These are phyloP conservation scores for Cyprinella venusta DNA, from an alignment of 2,797 vertebrate species.

Conservation along the genomic window DNA sequence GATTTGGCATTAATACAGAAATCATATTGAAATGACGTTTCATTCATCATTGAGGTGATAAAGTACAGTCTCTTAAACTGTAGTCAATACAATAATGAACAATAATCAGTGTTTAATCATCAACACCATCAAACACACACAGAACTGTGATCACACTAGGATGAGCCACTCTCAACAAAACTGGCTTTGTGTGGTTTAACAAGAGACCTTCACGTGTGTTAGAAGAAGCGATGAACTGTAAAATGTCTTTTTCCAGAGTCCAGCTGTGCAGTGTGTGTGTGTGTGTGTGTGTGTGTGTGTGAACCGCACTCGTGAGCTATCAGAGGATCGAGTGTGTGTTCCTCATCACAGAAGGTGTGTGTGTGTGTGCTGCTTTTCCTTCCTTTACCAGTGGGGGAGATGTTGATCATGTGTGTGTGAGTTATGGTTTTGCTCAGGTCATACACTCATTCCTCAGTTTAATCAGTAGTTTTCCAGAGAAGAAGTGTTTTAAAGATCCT, in stretches of 20 bases:
- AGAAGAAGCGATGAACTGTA: conserved; percentile 81
- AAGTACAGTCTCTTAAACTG: too few relatives aligned
- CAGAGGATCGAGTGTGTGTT: conserved; percentile 72
- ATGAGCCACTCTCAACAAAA: conserved; percentile 67
- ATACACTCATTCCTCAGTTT: background rate
- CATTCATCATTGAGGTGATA: too few relatives aligned
- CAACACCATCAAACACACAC: too few relatives aligned
- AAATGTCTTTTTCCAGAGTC: conserved; percentile 76
- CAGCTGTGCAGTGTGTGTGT: conserved; percentile 68
- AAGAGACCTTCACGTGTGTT: conserved; percentile 80
- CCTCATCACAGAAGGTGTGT: background rate
- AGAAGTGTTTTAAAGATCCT: background rate
- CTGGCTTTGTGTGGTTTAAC: conserved; percentile 71
- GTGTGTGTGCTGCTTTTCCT: background rate
- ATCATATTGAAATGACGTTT: too few relatives aligned
- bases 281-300: conserved; percentile 63
- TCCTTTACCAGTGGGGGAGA: background rate
- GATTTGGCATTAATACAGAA: too few relatives aligned
- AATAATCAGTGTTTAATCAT: too few relatives aligned
- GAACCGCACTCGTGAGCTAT: conserved; percentile 48
- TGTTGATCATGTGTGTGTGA: conserved; percentile 8
- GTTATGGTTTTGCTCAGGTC: background rate
- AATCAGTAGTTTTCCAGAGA: conserved; percentile 10
- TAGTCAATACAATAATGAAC: too few relatives aligned
- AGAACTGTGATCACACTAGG: too few relatives aligned